phyloP scores from a whole-genome alignment of 2,113 vertebrate genomes.

The Phasianus colchicus region DNA sequence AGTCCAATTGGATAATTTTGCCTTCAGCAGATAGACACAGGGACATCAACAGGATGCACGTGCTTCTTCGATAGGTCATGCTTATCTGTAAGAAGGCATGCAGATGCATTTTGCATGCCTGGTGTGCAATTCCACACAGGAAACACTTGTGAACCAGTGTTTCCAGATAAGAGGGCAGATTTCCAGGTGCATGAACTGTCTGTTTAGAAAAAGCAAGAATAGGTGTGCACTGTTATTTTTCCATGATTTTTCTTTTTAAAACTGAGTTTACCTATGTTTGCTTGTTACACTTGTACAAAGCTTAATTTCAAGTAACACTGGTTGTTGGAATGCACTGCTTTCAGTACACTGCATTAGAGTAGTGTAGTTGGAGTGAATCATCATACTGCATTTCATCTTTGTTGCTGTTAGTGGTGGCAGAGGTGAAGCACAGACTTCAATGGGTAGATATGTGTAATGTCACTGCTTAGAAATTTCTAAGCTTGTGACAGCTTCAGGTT shows the following conservation, averaged over 20 bases:
- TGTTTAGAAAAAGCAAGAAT: background rate
- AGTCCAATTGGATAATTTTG: slow-evolving; percentile 12
- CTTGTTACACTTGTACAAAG: background rate
- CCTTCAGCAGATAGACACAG: background rate
- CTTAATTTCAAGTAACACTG: background rate
- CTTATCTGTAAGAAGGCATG: background rate
- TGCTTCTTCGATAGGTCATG: background rate
- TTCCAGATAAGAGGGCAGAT: slow-evolving; percentile 18
- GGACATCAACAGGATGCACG: slow-evolving; percentile 47
- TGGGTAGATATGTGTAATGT: background rate
- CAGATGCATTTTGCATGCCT: slow-evolving; percentile 37
- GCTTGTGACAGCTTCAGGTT: background rate
- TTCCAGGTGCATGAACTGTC: background rate
- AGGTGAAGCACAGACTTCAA: background rate
- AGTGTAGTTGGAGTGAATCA: background rate
- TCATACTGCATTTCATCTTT: background rate
- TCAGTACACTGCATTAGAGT: background rate
- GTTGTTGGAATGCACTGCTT: background rate
- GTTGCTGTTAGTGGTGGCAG: background rate
- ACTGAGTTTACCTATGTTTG: background rate
- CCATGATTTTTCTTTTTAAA: background rate
- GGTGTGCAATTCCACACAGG: background rate
- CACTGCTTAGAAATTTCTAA: background rate
- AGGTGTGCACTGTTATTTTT: background rate
- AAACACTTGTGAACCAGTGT: background rate